These are phyloP conservation scores for Ormyrus nitidulus DNA, from an alignment of 2,888 invertebrate genomes.

Conservation along the genomic window DNA sequence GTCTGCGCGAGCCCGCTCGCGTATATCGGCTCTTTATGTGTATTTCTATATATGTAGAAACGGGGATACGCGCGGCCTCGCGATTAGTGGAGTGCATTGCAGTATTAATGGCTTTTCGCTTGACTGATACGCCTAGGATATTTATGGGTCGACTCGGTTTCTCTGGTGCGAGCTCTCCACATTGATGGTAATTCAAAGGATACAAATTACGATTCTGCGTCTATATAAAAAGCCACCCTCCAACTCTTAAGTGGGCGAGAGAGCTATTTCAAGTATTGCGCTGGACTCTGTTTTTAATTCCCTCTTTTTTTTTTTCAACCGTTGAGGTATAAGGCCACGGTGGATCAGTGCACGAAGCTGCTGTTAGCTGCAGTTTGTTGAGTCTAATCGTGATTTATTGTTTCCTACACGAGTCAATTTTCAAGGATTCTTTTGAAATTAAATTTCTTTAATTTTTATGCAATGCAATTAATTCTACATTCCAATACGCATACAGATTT, in stretches of 20 bases:
- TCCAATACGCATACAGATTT: too few relatives aligned
- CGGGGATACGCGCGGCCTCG: constrained; percentile 34
- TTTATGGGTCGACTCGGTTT: constrained; percentile 45
- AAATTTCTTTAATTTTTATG: too few relatives aligned
- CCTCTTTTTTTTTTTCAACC: too few relatives aligned
- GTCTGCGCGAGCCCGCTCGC: not conserved
- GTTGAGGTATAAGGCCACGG: too few relatives aligned
- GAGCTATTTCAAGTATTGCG: constrained; percentile 14
- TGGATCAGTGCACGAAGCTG: too few relatives aligned
- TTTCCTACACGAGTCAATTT: too few relatives aligned
- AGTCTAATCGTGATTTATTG: too few relatives aligned
- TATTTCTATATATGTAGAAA: constrained; percentile 28
- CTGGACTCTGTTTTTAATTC: not conserved
- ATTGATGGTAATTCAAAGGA: constrained; percentile 44
- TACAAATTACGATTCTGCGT: constrained; percentile 48
- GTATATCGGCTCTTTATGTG: not conserved
- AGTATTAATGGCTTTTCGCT: constrained; percentile 57
- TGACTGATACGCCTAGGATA: constrained; percentile 56
- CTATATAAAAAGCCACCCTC: constrained; percentile 41
- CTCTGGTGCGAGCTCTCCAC: not conserved
- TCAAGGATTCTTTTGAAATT: too few relatives aligned
- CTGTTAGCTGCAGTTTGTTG: too few relatives aligned
- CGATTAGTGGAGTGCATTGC: constrained; percentile 57
- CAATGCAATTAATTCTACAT: too few relatives aligned
- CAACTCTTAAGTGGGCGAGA: constrained; percentile 33